Base-by-base conservation (phyloP, 2,888 invertebrate species). In the Oxystoma pomonae region DNA sequence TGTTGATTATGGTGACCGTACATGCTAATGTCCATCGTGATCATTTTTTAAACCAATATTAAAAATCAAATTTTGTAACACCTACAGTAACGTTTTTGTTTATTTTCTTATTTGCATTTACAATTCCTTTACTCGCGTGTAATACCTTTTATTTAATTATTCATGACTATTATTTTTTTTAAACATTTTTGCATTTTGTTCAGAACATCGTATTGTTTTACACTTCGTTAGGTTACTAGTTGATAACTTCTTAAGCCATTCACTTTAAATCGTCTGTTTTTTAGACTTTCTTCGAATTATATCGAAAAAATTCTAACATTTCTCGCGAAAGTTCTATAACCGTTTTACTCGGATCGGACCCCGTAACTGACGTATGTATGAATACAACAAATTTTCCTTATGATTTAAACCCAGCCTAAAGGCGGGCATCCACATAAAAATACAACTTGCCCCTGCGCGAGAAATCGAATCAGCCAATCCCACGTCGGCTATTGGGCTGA, bases 11-110 rank as follows among this genome's bases (percentile, higher is more conserved):
- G 76, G 73, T 77, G 86, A 78, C 85, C 85, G 84, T 89, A 90
- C 89, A 89, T 90, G 77, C 89, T 88, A 85, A 90, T 85, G 85
- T 90, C 90, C 90, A 90, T 90, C 86, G 87, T 90, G 88, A 89
- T 89, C 89, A 89, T 89, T 75, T 73, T 78, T 68, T 60, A 56
- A 52, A 58, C 58, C 63, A 62, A 59, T 62, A n/a, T n/a, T n/a
- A n/a, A n/a, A n/a, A n/a, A n/a, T n/a, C n/a, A n/a, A n/a, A n/a
- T n/a, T n/a, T n/a, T n/a, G n/a, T n/a, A n/a, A n/a, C n/a, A n/a
- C n/a, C n/a, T n/a, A n/a, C n/a, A n/a, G n/a, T n/a, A n/a, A n/a
- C n/a, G n/a, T n/a, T n/a, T n/a, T n/a, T n/a, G n/a, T n/a, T n/a
- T n/a, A n/a, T n/a, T n/a, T n/a, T n/a, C n/a, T n/a, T n/a, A n/a